Percentiles rank a stretch among this genome's conserved stretches.
phyloP scores from a whole-genome alignment of 2,113 vertebrate genomes.

The Balaeniceps rex region DNA sequence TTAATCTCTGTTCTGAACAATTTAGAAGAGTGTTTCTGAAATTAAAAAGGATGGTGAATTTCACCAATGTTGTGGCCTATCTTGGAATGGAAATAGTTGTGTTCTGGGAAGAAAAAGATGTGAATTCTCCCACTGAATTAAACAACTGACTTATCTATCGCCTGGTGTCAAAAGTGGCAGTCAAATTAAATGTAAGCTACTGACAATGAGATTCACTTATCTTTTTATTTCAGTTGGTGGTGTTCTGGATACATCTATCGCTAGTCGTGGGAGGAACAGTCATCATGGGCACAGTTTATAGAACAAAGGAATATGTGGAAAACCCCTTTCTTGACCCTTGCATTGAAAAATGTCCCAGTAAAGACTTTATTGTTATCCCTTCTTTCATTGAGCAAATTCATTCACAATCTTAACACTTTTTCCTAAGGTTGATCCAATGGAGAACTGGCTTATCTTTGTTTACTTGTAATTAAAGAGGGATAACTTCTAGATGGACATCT shows the following conservation, averaged over 20 bases:
- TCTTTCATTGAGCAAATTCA: not conserved
- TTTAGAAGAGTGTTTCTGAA: not conserved
- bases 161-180: not conserved
- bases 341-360: not conserved
- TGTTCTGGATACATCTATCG: accelerated
- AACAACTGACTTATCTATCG: not conserved
- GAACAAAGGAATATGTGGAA: not conserved
- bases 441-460: not conserved
- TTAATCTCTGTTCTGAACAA: not conserved
- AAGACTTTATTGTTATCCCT: not conserved
- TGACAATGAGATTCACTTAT: not conserved
- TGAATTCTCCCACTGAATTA: not conserved
- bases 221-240: not conserved
- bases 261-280: not conserved
- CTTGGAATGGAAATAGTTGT: not conserved
- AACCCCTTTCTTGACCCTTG: not conserved
- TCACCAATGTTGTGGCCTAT: not conserved
- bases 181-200: not conserved
- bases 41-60: not conserved
- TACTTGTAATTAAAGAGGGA: not conserved
- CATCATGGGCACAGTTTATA: not conserved
- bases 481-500: not conserved
- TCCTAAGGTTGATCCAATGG: not conserved
- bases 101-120: not conserved
- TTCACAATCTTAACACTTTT: not conserved